Evolutionary conservation across 1,140 invertebrate species (phyloP).

Genomic region (Rhynchophorus ferrugineus): DNA sequence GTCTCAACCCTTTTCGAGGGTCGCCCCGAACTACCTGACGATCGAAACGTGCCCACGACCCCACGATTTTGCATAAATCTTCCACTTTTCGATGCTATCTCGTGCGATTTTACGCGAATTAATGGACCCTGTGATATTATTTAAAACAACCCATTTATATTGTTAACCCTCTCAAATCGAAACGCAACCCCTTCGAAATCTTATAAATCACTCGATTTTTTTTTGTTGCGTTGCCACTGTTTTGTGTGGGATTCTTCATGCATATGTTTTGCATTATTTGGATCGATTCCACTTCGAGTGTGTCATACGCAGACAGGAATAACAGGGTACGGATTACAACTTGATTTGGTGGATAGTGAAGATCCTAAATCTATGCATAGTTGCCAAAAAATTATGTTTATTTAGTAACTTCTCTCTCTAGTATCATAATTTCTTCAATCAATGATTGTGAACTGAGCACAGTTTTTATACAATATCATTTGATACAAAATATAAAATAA

Average conservation of each 20-base stretch:
- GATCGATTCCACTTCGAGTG: too few relatives aligned
- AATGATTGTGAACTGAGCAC: too few relatives aligned
- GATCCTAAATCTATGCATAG: too few relatives aligned
- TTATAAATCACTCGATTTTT: conserved; percentile 23
- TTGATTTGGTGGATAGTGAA: too few relatives aligned
- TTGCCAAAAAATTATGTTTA: too few relatives aligned
- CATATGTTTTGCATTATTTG: conserved; percentile 16
- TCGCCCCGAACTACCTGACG: too few relatives aligned
- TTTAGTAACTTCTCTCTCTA: too few relatives aligned
- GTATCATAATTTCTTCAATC: too few relatives aligned
- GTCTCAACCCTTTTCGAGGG: conserved; percentile 14
- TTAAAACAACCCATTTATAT: conserved; percentile 35
- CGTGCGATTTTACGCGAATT: conserved; percentile 31
- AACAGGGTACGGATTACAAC: too few relatives aligned
- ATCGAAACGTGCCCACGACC: conserved; percentile 6
- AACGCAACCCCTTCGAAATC: conserved; percentile 11
- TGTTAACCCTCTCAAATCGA: conserved; percentile 22
- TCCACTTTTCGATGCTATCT: conserved; percentile 13
- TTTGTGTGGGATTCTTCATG: conserved; percentile 16
- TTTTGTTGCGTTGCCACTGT: conserved; percentile 12
- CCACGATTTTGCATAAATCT: conserved; percentile 28
- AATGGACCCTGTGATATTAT: conserved; percentile 39
- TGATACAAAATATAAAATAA: too few relatives aligned
- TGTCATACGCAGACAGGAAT: neutral
- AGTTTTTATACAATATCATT: too few relatives aligned